Percentiles rank a stretch among this genome's conserved stretches.
These are phyloP conservation scores for Pteronura brasiliensis DNA, from an alignment of 2,113 vertebrate genomes.

Conservation along the genomic window DNA sequence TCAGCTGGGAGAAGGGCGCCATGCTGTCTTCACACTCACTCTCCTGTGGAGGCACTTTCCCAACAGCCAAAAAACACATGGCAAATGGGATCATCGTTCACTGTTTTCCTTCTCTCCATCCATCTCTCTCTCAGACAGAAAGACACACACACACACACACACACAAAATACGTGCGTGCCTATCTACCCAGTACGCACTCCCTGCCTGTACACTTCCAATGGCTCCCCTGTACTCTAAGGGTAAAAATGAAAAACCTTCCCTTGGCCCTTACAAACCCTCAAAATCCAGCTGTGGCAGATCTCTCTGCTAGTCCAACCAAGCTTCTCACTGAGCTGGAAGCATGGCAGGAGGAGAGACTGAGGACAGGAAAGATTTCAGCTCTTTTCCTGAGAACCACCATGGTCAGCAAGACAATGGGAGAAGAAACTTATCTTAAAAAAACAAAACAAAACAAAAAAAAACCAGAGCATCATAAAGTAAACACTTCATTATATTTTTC, in stretches of 20 bases:
- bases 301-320: not conserved
- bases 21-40: not conserved
- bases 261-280: not conserved
- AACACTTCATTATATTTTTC: not conserved
- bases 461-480: not conserved
- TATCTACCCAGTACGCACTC: not conserved
- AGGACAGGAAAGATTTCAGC: not conserved
- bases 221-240: not conserved
- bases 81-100: not conserved
- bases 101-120: not conserved
- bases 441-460: not conserved
- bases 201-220: not conserved
- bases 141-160: not conserved
- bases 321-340: not conserved
- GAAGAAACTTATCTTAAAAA: not conserved
- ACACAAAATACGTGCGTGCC: not conserved
- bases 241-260: not conserved
- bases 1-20: not conserved
- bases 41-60: not conserved
- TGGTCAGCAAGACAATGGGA: not conserved
- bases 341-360: not conserved
- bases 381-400: not conserved
- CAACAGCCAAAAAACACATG: not conserved
- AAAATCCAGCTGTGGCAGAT: not conserved
- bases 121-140: not conserved